These are phyloP conservation scores for Amphipyra berbera DNA, from an alignment of 2,888 invertebrate genomes.

Conservation along the genomic window DNA sequence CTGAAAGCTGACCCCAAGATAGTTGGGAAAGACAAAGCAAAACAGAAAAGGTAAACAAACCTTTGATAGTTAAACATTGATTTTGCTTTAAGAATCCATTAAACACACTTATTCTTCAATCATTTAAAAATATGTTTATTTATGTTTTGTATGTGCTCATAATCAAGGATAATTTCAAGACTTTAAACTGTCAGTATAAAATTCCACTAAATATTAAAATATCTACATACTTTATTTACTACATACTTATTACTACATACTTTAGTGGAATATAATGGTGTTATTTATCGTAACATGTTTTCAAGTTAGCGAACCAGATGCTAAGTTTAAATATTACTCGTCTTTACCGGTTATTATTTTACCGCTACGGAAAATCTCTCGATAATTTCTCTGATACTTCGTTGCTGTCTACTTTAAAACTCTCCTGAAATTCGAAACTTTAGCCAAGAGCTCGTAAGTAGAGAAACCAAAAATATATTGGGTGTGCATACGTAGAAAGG, in stretches of 20 bases:
- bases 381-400: conserved; percentile 23
- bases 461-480: conserved; percentile 19
- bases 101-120: no score
- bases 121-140: no score
- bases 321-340: neutral
- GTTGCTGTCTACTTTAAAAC: conserved; percentile 31
- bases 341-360: conserved; percentile 27
- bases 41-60: conserved; percentile 14
- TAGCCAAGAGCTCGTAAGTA: conserved; percentile 11
- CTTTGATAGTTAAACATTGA: no score
- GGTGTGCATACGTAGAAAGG: neutral
- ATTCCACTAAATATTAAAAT: no score
- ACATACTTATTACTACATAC: no score
- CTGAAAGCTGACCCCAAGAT: no score
- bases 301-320: conserved; percentile 3
- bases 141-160: no score
- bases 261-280: neutral
- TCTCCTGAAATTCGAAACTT: conserved; percentile 15
- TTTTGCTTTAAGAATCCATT: no score
- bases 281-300: conserved; percentile 17
- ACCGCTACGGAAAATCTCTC: conserved; percentile 15
- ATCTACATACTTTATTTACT: no score
- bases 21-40: no score
- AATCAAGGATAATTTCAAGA: neutral
- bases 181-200: no score